Conservation (phyloP, 2,888 invertebrate species). For the Cheilosia grossa region DNA sequence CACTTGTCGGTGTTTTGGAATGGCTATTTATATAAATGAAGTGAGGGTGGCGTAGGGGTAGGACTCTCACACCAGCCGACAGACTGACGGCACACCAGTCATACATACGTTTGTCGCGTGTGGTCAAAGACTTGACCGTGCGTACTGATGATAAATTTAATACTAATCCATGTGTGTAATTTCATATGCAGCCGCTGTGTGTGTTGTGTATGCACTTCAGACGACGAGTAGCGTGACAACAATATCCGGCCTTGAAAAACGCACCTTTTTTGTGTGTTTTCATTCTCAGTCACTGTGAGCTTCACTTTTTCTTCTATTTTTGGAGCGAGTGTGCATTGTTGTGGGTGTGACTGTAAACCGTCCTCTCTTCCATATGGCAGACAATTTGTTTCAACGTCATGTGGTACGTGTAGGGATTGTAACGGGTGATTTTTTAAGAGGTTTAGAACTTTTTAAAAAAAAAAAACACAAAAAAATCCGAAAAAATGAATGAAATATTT, state of each 20-base stretch:
- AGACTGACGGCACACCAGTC: not conserved
- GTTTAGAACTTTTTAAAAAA: no score
- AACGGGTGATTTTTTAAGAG: no score
- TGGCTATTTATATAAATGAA: conserved; percentile 9
- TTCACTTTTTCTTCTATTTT: conserved; percentile 40
- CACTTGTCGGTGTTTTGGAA: not conserved
- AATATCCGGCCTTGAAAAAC: conserved; percentile 57
- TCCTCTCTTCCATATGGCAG: not conserved
- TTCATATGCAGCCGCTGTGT: conserved; percentile 21
- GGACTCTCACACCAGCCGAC: not conserved
- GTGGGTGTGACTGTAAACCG: conserved; percentile 14
- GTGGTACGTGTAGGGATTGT: not conserved
- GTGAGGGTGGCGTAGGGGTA: not conserved
- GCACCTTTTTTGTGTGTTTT: conserved; percentile 10
- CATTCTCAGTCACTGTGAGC: conserved; percentile 12
- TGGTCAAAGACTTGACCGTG: conserved; percentile 21
- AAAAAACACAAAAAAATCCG: no score
- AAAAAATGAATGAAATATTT: no score
- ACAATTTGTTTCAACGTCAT: conserved; percentile 6
- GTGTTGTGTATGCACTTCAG: conserved; percentile 28
- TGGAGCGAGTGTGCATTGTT: conserved; percentile 9
- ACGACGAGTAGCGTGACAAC: conserved; percentile 32
- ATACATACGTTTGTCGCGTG: conserved; percentile 1
- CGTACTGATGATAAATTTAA: conserved; percentile 17
- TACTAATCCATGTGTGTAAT: conserved; percentile 48